A percentile compares a stretch with the other conserved stretches of the same genome.
phyloP scores from a whole-genome alignment of 2,888 invertebrate species.

The Therioaphis trifolii region DNA sequence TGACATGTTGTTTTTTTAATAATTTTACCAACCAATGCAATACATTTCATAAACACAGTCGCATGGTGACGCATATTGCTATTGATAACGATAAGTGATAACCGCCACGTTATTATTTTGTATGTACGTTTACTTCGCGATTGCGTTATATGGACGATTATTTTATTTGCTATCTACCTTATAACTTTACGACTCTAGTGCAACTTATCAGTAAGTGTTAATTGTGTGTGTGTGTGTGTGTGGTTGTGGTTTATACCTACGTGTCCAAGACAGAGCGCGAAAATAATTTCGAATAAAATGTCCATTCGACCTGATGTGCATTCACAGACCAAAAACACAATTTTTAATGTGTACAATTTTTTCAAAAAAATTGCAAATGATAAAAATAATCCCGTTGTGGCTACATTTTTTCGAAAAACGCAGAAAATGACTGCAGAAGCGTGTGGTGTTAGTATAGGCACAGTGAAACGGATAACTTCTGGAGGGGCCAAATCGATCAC shows the following conservation, averaged over 20 bases:
- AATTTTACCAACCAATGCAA: constrained; percentile 1
- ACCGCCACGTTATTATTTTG: too few species aligned
- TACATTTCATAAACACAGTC: neutral
- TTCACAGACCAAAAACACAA: neutral
- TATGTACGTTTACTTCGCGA: too few species aligned
- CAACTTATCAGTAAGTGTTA: too few species aligned
- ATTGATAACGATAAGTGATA: too few species aligned
- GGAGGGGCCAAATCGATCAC: neutral
- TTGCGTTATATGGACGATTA: too few species aligned
- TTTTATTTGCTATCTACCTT: too few species aligned
- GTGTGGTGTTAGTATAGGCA: constrained; percentile 25
- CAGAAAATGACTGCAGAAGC: constrained; percentile 31
- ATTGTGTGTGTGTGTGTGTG: too few species aligned
- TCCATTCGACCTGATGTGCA: constrained; percentile 7
- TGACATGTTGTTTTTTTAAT: constrained; percentile 1
- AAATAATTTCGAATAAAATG: constrained; percentile 10
- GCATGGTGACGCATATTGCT: too few species aligned
- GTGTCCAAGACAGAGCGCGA: neutral
- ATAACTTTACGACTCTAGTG: too few species aligned
- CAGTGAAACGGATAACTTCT: constrained; percentile 25
- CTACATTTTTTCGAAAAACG: constrained; percentile 26
- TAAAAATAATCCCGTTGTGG: constrained; percentile 2
- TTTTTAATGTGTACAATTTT: neutral
- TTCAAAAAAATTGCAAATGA: constrained; percentile 16
- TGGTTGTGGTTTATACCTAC: neutral